Evolutionary conservation across 2,797 vertebrate species (phyloP).

Genomic region (Galaxias olidus): DNA sequence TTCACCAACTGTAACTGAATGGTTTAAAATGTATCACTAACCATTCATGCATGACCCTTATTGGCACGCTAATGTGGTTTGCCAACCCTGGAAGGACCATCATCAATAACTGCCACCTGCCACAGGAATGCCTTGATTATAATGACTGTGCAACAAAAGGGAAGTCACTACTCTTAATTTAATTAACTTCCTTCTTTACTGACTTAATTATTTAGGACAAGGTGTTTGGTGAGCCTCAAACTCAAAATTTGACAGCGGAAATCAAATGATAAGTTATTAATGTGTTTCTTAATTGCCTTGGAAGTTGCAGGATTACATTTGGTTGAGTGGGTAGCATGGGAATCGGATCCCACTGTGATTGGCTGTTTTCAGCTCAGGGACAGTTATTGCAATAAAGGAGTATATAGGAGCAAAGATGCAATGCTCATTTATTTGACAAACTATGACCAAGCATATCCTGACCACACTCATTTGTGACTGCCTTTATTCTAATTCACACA

Average conservation of each 20-base stretch:
- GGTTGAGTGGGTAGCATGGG: constrained; percentile 12
- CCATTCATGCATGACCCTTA: constrained; percentile 17
- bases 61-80: constrained; percentile 24
- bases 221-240: constrained; percentile 53
- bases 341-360: constrained; percentile 1
- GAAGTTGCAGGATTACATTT: constrained; percentile 53
- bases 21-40: too few species aligned
- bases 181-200: constrained; percentile 74
- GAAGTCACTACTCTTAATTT: constrained; percentile 66
- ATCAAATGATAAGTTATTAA: constrained; percentile 71
- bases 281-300: constrained; percentile 72
- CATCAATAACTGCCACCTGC: constrained; percentile 47
- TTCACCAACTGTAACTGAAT: too few species aligned
- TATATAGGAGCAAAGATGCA: too few species aligned
- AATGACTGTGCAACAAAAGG: constrained; percentile 67
- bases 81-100: constrained; percentile 36
- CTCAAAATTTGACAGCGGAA: constrained; percentile 53
- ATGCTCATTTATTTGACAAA: too few species aligned
- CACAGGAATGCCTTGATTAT: constrained; percentile 42
- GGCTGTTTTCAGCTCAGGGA: neutral
- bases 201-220: constrained; percentile 80
- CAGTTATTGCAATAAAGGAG: too few species aligned
- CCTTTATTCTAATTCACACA: too few species aligned
- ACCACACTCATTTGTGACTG: too few species aligned
- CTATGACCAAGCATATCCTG: too few species aligned